phyloP scores from a whole-genome alignment of 2,797 vertebrate species.

The Acanthiza pusilla region DNA sequence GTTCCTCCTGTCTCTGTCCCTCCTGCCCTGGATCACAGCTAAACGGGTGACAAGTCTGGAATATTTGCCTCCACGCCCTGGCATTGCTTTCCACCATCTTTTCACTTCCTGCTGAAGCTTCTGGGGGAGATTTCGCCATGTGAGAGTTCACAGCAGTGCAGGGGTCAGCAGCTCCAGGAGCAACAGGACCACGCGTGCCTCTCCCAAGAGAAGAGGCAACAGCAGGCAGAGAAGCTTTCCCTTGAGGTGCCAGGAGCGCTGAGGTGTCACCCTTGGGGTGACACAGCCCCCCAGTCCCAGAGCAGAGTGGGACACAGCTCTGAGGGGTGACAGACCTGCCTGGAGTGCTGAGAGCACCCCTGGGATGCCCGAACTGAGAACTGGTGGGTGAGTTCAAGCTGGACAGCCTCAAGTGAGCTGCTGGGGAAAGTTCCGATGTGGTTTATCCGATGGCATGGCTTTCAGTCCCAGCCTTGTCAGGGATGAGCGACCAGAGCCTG shows the following conservation, averaged over 20 bases:
- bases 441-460: no score
- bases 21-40: background rate
- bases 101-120: no score
- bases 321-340: background rate
- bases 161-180: background rate
- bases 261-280: background rate
- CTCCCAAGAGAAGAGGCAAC: background rate
- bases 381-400: background rate
- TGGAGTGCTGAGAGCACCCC: no score
- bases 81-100: background rate
- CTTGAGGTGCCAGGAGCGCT: background rate
- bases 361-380: background rate
- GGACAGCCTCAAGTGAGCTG: background rate
- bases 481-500: background rate
- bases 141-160: background rate
- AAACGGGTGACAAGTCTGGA: background rate
- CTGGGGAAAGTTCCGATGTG: background rate
- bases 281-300: background rate
- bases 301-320: background rate
- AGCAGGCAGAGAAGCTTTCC: background rate
- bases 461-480: background rate
- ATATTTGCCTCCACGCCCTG: background rate
- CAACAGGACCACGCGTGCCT: no score
- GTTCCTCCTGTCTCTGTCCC: no score
- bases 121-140: background rate